A percentile compares a stretch with the other conserved stretches of the same genome.
Evolutionary conservation across 2,797 vertebrate genomes (phyloP).

Genomic region (Xenentodon cancila): DNA sequence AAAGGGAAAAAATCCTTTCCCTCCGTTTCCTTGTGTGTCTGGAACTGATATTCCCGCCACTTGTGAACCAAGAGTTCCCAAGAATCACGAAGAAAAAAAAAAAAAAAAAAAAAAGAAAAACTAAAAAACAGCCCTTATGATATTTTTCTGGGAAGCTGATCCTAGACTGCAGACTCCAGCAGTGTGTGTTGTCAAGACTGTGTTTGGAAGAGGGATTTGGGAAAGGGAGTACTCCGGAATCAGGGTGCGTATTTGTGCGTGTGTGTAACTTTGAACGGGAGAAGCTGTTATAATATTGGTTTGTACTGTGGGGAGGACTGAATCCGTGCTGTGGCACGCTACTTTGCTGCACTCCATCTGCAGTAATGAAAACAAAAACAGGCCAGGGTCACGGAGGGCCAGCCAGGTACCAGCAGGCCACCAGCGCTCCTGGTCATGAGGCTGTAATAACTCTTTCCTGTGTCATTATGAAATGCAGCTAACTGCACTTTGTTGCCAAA

Average conservation of each 20-base stretch:
- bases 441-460: constrained; percentile 16
- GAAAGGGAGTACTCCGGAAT: constrained; percentile 51
- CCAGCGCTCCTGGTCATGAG: constrained; percentile 23
- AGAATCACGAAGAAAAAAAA: constrained; percentile 27
- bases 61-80: constrained; percentile 46
- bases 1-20: constrained; percentile 18
- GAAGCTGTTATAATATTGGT: constrained; percentile 76
- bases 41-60: constrained; percentile 61
- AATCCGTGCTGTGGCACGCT: constrained; percentile 65
- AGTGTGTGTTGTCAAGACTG: constrained; percentile 51
- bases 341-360: constrained; percentile 58
- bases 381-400: constrained; percentile 16
- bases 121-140: constrained; percentile 51
- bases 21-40: constrained; percentile 48
- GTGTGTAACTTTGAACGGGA: constrained; percentile 43
- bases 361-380: constrained; percentile 58
- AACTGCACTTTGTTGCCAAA: constrained; percentile 12
- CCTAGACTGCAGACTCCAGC: constrained; percentile 38
- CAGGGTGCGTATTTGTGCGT: constrained; percentile 24
- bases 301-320: constrained; percentile 50
- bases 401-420: constrained; percentile 36
- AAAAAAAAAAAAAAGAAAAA: neutral
- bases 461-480: constrained; percentile 6
- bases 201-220: constrained; percentile 55
- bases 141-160: constrained; percentile 74